Conservation (phyloP, 2,113 vertebrate species). For the Raja brachyura region DNA sequence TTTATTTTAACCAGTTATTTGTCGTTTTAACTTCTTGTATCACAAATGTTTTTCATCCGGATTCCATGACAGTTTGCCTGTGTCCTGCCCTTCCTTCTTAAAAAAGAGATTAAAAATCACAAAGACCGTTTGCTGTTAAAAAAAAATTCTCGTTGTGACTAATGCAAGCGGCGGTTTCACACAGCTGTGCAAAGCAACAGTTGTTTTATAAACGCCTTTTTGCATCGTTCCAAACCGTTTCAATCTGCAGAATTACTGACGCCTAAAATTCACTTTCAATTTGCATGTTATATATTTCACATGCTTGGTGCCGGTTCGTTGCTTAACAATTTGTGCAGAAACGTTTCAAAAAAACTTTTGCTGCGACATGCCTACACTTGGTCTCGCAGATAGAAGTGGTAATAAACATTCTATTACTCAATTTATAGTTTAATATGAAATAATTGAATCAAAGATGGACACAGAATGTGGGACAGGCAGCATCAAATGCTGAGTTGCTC, state of each 20-base stretch:
- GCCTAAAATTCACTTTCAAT: background rate
- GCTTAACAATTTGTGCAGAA: background rate
- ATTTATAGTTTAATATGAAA: background rate
- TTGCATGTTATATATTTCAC: conserved; percentile 9
- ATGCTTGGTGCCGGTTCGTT: background rate
- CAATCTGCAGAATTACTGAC: conserved; percentile 1
- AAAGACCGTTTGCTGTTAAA: background rate
- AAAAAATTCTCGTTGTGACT: conserved; percentile 26
- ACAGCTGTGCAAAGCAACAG: conserved; percentile 22
- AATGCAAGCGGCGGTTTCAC: conserved; percentile 25
- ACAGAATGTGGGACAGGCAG: no score
- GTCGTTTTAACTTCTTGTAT: background rate
- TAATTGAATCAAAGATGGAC: no score
- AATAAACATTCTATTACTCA: background rate
- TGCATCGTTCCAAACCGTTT: conserved; percentile 23
- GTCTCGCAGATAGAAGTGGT: background rate
- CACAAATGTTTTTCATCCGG: background rate
- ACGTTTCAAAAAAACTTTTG: background rate
- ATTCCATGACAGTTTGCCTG: background rate
- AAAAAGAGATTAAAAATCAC: conserved; percentile 2
- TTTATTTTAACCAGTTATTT: background rate
- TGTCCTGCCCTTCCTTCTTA: background rate
- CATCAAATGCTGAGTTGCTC: no score
- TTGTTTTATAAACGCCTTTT: conserved; percentile 12
- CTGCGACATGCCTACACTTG: background rate